Evolutionary conservation across 64 coral and sea anemone species (phyloP).

Genomic region (Pocillopora damicornis): DNA sequence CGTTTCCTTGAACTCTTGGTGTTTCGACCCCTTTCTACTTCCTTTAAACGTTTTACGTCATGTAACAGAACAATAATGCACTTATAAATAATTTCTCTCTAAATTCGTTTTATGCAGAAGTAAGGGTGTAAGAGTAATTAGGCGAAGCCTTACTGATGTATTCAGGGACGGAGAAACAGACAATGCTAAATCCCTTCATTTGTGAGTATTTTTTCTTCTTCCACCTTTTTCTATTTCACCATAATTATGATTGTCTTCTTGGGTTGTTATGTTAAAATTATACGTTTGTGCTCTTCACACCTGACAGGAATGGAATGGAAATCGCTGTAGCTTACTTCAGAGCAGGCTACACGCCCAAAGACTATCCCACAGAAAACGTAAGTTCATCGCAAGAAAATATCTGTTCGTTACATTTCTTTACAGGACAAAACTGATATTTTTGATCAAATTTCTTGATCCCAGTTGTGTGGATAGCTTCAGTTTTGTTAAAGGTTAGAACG

Average conservation of each 20-base stretch:
- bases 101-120: slow-evolving; percentile 34
- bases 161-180: slow-evolving; percentile 16
- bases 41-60: too few relatives aligned
- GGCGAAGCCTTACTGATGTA: slow-evolving; percentile 48
- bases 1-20: too few relatives aligned
- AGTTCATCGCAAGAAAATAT: neutral
- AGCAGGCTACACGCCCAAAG: slow-evolving; percentile 73
- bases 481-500: neutral
- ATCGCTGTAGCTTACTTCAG: slow-evolving; percentile 90
- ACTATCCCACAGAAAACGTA: slow-evolving; percentile 85
- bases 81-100: neutral
- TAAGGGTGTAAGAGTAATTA: slow-evolving; percentile 41
- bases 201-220: slow-evolving; percentile 46
- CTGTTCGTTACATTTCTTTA: too few relatives aligned
- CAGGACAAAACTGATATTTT: too few relatives aligned
- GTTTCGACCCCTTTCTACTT: too few relatives aligned
- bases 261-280: too few relatives aligned
- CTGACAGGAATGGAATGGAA: slow-evolving; percentile 64
- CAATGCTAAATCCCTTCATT: slow-evolving; percentile 36
- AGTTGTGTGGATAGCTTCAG: neutral
- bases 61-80: neutral
- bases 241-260: too few relatives aligned
- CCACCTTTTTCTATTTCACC: too few relatives aligned
- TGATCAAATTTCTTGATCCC: too few relatives aligned
- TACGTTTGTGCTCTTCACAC: neutral